Conservation (phyloP, 2,888 invertebrate species). For the Encarsia formosa region DNA sequence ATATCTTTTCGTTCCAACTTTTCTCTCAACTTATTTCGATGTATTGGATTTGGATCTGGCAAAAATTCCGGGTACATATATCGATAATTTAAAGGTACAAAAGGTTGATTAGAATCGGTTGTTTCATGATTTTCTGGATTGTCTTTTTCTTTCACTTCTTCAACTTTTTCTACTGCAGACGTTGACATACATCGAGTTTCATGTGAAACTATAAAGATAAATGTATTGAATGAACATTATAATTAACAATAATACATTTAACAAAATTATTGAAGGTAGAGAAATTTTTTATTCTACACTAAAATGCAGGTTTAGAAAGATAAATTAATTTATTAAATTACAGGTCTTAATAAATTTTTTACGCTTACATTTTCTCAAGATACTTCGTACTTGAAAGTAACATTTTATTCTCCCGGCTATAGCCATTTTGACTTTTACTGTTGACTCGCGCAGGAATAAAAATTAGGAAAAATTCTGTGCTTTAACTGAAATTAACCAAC, state of each 20-base stretch:
- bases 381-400: slow-evolving; percentile 15
- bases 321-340: neutral
- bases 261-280: neutral
- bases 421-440: no score
- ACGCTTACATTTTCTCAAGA: slow-evolving; percentile 18
- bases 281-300: neutral
- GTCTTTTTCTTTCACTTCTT: neutral
- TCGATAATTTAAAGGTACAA: slow-evolving; percentile 53
- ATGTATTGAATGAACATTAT: neutral
- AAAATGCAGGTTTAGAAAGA: slow-evolving; percentile 1
- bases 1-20: slow-evolving; percentile 90
- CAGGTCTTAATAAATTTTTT: neutral
- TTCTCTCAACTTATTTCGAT: slow-evolving; percentile 78
- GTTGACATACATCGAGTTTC: slow-evolving; percentile 18
- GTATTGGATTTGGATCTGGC: slow-evolving; percentile 75
- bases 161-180: neutral
- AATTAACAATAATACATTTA: neutral
- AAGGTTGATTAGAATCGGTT: neutral
- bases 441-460: no score
- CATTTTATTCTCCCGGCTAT: slow-evolving; percentile 22
- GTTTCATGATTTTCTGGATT: neutral
- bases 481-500: no score
- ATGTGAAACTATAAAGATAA: slow-evolving; percentile 10
- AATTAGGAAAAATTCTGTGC: no score
- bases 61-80: slow-evolving; percentile 87